These are phyloP conservation scores for Lamellibrachia columna DNA, from an alignment of 2,888 invertebrate genomes.

Conservation along the genomic window DNA sequence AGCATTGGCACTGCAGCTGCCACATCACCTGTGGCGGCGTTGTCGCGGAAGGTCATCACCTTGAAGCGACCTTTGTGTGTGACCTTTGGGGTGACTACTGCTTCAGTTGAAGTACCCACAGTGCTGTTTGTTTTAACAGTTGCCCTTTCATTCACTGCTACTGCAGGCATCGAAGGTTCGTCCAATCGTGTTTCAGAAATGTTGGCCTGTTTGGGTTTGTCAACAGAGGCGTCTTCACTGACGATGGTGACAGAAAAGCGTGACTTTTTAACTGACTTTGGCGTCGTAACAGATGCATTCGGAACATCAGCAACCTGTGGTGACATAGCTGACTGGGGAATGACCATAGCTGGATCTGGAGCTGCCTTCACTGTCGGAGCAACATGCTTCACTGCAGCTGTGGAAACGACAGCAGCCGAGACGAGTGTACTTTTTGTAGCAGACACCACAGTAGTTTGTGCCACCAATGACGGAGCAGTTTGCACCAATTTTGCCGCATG, in stretches of 20 bases:
- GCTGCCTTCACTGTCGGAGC: background rate
- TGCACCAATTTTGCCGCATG: background rate
- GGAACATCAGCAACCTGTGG: background rate
- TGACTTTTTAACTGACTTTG: background rate
- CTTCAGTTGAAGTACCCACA: background rate
- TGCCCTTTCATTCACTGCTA: background rate
- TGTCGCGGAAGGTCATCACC: background rate
- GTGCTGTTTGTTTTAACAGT: constrained; percentile 11
- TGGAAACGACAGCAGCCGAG: background rate
- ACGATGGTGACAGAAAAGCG: background rate
- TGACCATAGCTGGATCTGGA: background rate
- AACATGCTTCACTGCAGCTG: background rate
- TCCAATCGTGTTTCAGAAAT: background rate
- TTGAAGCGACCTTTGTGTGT: constrained; percentile 1
- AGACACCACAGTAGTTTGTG: background rate
- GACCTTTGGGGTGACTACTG: background rate
- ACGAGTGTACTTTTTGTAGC: constrained; percentile 4
- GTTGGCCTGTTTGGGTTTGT: background rate
- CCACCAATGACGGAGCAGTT: background rate
- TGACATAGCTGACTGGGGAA: background rate
- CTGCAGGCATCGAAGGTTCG: background rate
- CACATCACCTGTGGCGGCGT: background rate
- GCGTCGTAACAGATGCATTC: background rate
- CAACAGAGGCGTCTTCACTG: background rate
- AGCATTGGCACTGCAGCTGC: background rate